Conservation (phyloP, 2,888 invertebrate species). For the Drosophila formosana region DNA sequence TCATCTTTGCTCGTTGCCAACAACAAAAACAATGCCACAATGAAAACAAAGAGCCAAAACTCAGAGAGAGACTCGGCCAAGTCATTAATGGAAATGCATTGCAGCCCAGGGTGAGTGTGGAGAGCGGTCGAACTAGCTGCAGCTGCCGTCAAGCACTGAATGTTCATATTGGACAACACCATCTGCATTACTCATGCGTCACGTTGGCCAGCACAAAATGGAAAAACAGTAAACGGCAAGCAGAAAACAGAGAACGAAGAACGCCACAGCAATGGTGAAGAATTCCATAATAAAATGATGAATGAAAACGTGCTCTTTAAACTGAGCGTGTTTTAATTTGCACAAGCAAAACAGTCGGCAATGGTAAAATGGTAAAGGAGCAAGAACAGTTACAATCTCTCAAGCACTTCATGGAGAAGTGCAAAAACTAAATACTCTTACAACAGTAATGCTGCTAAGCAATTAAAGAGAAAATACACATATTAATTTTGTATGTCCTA, state of each 20-base stretch:
- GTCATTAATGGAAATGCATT: slow-evolving; percentile 58
- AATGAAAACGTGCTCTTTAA: slow-evolving; percentile 56
- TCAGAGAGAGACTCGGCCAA: slow-evolving; percentile 48
- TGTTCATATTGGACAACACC: slow-evolving; percentile 52
- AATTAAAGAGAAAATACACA: too few relatives aligned
- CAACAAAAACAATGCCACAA: slow-evolving; percentile 45
- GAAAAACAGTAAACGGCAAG: slow-evolving; percentile 22
- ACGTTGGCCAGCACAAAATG: slow-evolving; percentile 48
- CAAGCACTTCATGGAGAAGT: background rate
- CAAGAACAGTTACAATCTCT: background rate
- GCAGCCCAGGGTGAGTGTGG: slow-evolving; percentile 1
- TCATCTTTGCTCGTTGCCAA: slow-evolving; percentile 61
- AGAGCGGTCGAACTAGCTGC: slow-evolving; percentile 1
- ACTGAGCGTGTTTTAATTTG: slow-evolving; percentile 62
- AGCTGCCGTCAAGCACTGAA: slow-evolving; percentile 34
- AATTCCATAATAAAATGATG: slow-evolving; percentile 58
- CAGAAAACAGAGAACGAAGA: slow-evolving; percentile 5
- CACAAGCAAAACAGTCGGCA: slow-evolving; percentile 34
- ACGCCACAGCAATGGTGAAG: slow-evolving; percentile 15
- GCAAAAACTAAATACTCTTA: background rate
- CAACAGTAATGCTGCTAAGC: background rate
- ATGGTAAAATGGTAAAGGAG: background rate
- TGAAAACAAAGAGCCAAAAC: slow-evolving; percentile 40
- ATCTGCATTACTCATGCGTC: slow-evolving; percentile 61
- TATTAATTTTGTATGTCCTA: too few relatives aligned